Percentiles rank a stretch among this genome's conserved stretches.
phyloP scores from a whole-genome alignment of 2,797 vertebrate species.

The Parambassis ranga region DNA sequence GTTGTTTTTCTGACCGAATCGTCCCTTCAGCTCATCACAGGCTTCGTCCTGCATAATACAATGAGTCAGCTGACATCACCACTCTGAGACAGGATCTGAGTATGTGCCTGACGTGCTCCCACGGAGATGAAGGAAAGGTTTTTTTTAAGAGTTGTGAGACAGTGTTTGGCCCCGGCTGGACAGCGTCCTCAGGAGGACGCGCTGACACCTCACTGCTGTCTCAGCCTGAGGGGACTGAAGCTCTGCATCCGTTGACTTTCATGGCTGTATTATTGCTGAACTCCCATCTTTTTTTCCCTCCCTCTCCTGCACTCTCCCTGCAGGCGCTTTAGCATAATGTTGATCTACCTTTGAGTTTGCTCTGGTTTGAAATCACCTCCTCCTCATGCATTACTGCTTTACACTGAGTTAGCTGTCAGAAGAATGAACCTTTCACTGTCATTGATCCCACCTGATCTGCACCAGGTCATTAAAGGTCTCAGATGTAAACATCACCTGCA shows the following conservation, averaged over 20 bases:
- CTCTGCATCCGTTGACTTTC: conserved; percentile 46
- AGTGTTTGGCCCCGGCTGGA: too few relatives aligned
- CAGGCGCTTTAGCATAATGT: conserved; percentile 8
- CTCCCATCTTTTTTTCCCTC: background rate
- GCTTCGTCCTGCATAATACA: conserved; percentile 7
- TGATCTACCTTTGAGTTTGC: conserved; percentile 32
- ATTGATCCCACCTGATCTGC: conserved; percentile 16
- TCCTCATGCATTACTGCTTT: too few relatives aligned
- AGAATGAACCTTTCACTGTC: conserved; percentile 11
- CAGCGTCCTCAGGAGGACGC: conserved; percentile 28
- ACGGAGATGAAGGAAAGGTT: background rate
- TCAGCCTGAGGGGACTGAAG: conserved; percentile 9
- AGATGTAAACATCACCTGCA: conserved; percentile 31
- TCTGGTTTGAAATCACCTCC: background rate
- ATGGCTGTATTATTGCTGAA: conserved; percentile 16
- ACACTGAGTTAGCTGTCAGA: conserved; percentile 34
- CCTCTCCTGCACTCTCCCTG: conserved; percentile 10
- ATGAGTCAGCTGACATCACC: conserved; percentile 4
- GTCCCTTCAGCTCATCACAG: conserved; percentile 5
- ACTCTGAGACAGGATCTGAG: background rate
- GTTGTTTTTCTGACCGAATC: background rate
- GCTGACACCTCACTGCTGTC: background rate
- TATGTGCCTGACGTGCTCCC: conserved; percentile 5
- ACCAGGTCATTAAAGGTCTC: conserved; percentile 16
- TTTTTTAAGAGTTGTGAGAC: too few relatives aligned